Evolutionary conservation across 2,113 vertebrate genomes (phyloP).

Genomic region (Pelecanus crispus): DNA sequence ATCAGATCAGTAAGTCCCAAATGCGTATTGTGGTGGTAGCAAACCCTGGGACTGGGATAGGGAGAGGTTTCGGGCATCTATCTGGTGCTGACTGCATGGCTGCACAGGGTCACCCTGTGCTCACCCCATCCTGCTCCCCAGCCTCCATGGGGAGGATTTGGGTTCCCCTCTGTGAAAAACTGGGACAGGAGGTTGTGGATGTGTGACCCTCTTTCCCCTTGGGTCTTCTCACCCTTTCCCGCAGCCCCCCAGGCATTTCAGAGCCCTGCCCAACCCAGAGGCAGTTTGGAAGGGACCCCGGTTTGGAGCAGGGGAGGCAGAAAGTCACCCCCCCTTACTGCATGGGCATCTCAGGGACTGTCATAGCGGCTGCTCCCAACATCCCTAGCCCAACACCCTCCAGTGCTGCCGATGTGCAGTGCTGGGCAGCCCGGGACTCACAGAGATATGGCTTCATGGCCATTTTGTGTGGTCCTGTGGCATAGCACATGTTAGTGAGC

Average conservation of each 20-base stretch:
- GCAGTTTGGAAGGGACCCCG: neutral
- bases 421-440: accelerated
- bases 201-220: too few relatives aligned
- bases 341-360: accelerated
- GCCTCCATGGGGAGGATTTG: neutral
- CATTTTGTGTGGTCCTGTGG: accelerated
- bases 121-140: accelerated
- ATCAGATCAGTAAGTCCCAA: neutral
- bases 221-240: neutral
- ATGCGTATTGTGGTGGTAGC: neutral
- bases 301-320: neutral
- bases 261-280: neutral
- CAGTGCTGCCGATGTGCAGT: accelerated
- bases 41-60: neutral
- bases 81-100: too few relatives aligned
- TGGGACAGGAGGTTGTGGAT: neutral
- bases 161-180: neutral
- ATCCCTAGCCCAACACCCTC: neutral
- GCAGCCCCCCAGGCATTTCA: neutral
- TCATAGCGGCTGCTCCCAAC: accelerated
- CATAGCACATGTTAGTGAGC: neutral
- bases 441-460: accelerated
- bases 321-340: neutral
- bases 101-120: neutral
- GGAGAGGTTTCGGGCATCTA: neutral